These are phyloP conservation scores for Drosophila funebris DNA, from an alignment of 1,140 invertebrate genomes.

Conservation along the genomic window DNA sequence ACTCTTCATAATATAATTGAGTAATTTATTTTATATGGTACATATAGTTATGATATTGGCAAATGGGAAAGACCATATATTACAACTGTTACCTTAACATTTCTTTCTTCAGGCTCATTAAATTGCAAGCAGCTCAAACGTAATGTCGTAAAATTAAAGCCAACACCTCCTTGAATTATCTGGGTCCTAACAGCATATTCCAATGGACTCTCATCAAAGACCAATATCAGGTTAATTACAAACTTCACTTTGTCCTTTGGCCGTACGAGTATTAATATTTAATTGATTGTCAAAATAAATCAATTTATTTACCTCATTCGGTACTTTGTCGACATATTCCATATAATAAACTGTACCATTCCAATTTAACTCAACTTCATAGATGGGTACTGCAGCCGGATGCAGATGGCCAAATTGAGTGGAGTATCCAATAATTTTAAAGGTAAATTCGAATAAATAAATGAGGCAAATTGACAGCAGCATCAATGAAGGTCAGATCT, in stretches of 20 bases:
- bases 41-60: too few species aligned
- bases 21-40: too few species aligned
- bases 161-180: conserved; percentile 50
- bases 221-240: conserved; percentile 52
- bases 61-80: conserved; percentile 43
- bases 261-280: neutral
- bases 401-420: conserved; percentile 50
- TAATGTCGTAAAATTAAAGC: conserved; percentile 51
- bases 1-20: too few species aligned
- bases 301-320: conserved; percentile 30
- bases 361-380: conserved; percentile 35
- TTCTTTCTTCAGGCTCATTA: neutral
- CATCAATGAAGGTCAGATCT: conserved; percentile 16
- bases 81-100: conserved; percentile 32
- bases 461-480: conserved; percentile 20
- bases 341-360: neutral
- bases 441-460: neutral
- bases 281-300: too few species aligned
- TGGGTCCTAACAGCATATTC: neutral
- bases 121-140: conserved; percentile 4
- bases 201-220: conserved; percentile 46
- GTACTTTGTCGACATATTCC: conserved; percentile 4
- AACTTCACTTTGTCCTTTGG: conserved; percentile 19
- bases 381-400: conserved; percentile 43
- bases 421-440: conserved; percentile 23